These are phyloP conservation scores for Pachyuromys duprasi DNA, from an alignment of 2,797 vertebrate species.

Conservation along the genomic window DNA sequence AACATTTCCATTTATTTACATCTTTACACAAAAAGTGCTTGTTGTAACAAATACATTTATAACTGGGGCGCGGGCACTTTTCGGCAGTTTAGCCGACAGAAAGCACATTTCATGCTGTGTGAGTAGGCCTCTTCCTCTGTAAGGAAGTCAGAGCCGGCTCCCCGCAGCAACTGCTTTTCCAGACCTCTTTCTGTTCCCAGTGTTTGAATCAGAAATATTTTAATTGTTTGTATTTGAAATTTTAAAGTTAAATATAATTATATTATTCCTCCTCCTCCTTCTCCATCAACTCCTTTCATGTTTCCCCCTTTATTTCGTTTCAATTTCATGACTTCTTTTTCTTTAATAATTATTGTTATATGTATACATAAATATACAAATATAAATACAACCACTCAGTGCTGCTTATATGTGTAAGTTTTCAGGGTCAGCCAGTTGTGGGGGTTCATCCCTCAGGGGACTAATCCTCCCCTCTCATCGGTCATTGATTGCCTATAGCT, in stretches of 20 bases:
- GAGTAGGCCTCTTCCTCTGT: neutral
- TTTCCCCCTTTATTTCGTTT: neutral
- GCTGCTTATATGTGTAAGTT: neutral
- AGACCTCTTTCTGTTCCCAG: neutral
- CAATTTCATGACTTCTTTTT: neutral
- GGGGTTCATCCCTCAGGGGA: neutral
- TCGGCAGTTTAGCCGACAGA: neutral
- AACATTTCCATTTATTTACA: slow-evolving; percentile 1
- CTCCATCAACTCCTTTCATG: neutral
- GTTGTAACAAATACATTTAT: neutral
- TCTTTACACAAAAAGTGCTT: slow-evolving; percentile 29
- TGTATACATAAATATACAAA: neutral
- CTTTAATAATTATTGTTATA: neutral
- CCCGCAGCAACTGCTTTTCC: neutral
- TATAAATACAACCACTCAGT: neutral
- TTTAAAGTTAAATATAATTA: neutral
- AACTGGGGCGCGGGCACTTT: neutral
- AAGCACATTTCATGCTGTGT: neutral
- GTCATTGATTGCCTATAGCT: neutral
- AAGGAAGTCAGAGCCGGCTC: neutral
- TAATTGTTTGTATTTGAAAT: neutral
- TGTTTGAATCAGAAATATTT: neutral
- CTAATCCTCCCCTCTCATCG: neutral
- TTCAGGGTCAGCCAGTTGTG: neutral
- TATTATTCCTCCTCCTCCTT: neutral